phyloP scores from a whole-genome alignment of 2,797 vertebrate species.

The Peromyscus nudipes region DNA sequence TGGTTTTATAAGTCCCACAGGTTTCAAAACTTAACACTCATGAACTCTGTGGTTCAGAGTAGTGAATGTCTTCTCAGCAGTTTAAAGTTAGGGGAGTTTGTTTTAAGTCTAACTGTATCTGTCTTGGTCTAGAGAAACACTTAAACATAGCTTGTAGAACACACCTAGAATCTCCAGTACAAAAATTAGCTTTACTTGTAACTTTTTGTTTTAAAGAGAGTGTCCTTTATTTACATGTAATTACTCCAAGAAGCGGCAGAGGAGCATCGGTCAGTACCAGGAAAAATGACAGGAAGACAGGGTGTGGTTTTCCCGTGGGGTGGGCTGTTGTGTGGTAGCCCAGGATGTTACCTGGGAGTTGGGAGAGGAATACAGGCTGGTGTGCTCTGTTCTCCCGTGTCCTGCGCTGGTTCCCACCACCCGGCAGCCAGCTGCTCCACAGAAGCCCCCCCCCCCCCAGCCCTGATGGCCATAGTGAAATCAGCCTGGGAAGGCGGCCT shows the following conservation, averaged over 20 bases:
- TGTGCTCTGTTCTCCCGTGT: not conserved
- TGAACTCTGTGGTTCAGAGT: conserved; percentile 14
- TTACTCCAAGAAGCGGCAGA: not conserved
- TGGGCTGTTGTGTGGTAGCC: not conserved
- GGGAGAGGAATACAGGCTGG: not conserved
- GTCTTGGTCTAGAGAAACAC: not conserved
- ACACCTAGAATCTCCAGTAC: not conserved
- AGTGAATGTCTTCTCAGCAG: conserved; percentile 29
- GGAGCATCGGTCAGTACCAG: not conserved
- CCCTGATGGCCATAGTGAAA: not conserved
- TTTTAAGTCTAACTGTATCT: conserved; percentile 6
- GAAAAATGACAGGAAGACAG: not conserved
- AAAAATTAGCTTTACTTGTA: conserved; percentile 56
- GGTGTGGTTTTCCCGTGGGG: not conserved
- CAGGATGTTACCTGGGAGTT: not conserved
- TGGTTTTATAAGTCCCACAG: conserved; percentile 30
- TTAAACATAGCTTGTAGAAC: not conserved
- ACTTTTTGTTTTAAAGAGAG: conserved; percentile 9
- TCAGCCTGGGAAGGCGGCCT: not conserved
- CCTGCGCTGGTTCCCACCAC: not conserved
- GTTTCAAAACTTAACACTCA: not conserved
- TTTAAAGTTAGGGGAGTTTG: conserved; percentile 32
- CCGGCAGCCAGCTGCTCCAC: not conserved
- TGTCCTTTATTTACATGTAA: not conserved
- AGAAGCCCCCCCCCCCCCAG: not conserved